These are phyloP conservation scores for Eretmodus cyanostictus DNA, from an alignment of 2,113 vertebrate genomes.

Conservation along the genomic window DNA sequence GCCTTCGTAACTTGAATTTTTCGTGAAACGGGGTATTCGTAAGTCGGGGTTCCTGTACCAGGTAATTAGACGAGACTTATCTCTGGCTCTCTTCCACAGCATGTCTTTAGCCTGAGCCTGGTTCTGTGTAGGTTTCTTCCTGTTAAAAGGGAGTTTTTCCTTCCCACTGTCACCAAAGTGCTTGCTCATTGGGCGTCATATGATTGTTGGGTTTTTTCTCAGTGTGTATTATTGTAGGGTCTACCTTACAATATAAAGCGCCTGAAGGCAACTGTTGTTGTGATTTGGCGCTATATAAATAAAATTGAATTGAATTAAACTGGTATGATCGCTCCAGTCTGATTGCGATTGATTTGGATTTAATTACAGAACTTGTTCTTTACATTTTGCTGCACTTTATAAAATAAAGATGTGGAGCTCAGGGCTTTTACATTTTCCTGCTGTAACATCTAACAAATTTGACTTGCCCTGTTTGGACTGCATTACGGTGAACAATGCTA, in stretches of 20 bases:
- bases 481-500: not conserved
- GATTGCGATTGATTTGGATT: not conserved
- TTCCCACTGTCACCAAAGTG: not conserved
- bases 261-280: not conserved
- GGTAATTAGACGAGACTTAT: not conserved
- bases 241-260: not conserved
- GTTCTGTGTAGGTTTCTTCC: not conserved
- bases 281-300: not conserved
- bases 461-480: not conserved
- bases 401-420: not conserved
- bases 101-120: not conserved
- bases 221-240: not conserved
- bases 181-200: not conserved
- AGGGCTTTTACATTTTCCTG: not conserved
- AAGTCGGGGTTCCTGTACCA: not conserved
- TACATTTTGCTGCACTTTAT: not conserved
- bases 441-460: not conserved
- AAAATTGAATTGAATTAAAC: no score
- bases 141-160: not conserved
- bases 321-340: not conserved
- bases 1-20: not conserved
- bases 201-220: not conserved
- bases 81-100: not conserved
- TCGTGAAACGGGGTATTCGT: not conserved
- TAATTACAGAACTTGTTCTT: not conserved